phyloP scores from a whole-genome alignment of 2,797 vertebrate genomes.

The Argya squamiceps region DNA sequence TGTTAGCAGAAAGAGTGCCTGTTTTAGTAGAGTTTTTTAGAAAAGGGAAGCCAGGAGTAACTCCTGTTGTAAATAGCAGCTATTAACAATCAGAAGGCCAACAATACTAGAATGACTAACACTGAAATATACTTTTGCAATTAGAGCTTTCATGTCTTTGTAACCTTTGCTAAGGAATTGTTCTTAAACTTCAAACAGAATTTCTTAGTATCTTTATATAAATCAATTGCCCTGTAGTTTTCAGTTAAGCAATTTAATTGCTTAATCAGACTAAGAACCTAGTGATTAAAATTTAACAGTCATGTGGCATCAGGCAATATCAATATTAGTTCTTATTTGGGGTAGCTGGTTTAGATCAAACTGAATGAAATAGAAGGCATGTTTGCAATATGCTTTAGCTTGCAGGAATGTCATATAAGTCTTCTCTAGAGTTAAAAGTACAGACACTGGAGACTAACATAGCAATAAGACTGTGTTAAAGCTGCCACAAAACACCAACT shows the following conservation, averaged over 20 bases:
- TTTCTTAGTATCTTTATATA: constrained; percentile 24
- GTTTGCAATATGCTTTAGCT: constrained; percentile 6
- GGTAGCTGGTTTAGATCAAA: constrained; percentile 48
- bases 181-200: constrained; percentile 54
- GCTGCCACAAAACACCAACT: not conserved
- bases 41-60: not conserved
- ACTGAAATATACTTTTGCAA: not conserved
- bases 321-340: constrained; percentile 49
- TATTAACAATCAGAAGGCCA: not conserved
- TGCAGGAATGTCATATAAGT: constrained; percentile 22
- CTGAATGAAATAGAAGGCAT: not conserved
- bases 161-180: not conserved
- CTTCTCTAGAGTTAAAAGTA: constrained; percentile 11
- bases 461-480: constrained; percentile 34
- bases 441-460: constrained; percentile 13
- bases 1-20: constrained; percentile 8
- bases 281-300: constrained; percentile 38
- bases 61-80: not conserved
- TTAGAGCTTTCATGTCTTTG: not conserved
- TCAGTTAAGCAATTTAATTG: constrained; percentile 61
- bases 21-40: not conserved
- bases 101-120: not conserved
- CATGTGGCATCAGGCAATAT: constrained; percentile 18
- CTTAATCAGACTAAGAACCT: constrained; percentile 35
- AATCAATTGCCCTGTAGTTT: constrained; percentile 47